phyloP scores from a whole-genome alignment of 1,140 invertebrate species.

The Odontomachus brunneus region DNA sequence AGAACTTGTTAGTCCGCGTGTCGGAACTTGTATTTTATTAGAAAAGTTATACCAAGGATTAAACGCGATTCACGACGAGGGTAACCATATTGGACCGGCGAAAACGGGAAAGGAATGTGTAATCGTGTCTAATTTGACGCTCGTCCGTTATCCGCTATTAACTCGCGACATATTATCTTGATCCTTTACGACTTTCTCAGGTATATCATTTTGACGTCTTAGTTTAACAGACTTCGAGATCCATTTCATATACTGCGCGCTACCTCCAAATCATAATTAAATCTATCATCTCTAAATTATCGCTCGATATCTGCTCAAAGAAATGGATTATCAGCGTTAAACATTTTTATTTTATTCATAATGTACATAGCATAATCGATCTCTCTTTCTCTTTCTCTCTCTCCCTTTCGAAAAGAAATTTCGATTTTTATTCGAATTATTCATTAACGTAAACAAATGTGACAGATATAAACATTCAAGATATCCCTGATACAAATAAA shows the following conservation, averaged over 20 bases:
- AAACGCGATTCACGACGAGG: conserved; percentile 48
- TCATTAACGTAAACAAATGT: background rate
- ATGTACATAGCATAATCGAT: too few relatives aligned
- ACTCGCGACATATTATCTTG: conserved; percentile 53
- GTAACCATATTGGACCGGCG: conserved; percentile 52
- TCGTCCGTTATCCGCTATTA: conserved; percentile 54
- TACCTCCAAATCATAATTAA: conserved; percentile 11
- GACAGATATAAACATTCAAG: background rate
- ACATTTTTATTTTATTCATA: background rate
- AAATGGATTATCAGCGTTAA: background rate
- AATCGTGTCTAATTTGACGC: conserved; percentile 54
- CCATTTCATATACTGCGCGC: background rate
- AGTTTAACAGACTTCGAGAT: conserved; percentile 6
- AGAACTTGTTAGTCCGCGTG: conserved; percentile 60
- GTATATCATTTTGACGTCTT: conserved; percentile 26
- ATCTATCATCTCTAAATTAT: background rate
- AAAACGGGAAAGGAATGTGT: conserved; percentile 59
- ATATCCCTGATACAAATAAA: background rate
- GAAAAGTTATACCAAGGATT: conserved; percentile 61
- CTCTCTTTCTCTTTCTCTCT: too few relatives aligned
- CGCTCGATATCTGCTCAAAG: background rate
- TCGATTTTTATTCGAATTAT: background rate
- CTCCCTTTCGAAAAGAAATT: background rate
- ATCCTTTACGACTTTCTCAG: conserved; percentile 34
- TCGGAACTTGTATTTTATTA: conserved; percentile 63